phyloP scores from a whole-genome alignment of 2,113 vertebrate species.

The Chaetodon auriga region DNA sequence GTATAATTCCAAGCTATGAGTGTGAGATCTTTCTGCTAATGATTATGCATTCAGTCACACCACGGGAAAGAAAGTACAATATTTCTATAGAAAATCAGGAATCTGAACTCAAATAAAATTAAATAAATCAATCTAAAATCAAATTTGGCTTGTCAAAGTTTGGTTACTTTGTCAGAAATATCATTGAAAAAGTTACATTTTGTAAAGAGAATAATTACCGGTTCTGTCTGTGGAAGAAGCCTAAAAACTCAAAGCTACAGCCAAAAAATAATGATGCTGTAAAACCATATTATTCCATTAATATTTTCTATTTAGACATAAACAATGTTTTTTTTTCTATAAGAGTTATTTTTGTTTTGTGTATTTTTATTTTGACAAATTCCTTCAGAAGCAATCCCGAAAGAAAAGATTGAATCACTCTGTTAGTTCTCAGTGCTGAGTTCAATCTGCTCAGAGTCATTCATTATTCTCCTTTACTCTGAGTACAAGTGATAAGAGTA shows the following conservation, averaged over 20 bases:
- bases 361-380: not conserved
- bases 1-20: not conserved
- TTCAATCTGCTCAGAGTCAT: not conserved
- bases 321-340: too few relatives aligned
- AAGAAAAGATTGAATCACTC: not conserved
- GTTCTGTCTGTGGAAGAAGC: not conserved
- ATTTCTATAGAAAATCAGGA: not conserved
- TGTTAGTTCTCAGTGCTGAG: not conserved
- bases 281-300: not conserved
- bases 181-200: not conserved
- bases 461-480: not conserved
- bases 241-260: not conserved
- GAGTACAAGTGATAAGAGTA: slow-evolving; percentile 36
- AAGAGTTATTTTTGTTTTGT: not conserved
- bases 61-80: not conserved
- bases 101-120: not conserved
- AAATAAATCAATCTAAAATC: not conserved
- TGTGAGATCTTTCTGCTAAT: not conserved
- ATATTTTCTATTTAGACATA: too few relatives aligned
- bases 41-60: too few relatives aligned
- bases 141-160: not conserved
- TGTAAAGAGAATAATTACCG: not conserved
- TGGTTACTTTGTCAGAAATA: not conserved
- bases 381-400: not conserved
- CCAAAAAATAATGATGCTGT: not conserved